Conservation (phyloP, 2,113 vertebrate species). For the Tetraodon nigroviridis region DNA sequence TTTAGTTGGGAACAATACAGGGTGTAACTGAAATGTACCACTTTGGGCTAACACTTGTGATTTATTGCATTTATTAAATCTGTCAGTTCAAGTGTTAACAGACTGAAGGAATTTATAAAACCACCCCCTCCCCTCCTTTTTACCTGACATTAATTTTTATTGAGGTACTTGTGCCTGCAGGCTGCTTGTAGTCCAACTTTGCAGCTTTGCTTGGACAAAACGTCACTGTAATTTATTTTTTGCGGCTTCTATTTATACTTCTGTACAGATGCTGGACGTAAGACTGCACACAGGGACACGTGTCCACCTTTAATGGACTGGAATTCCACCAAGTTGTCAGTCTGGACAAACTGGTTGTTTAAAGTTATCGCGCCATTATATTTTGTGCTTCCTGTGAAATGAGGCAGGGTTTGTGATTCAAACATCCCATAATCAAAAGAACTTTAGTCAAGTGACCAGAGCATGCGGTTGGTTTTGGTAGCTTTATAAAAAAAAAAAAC, state of each 20-base stretch:
- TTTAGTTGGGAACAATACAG: slow-evolving; percentile 37
- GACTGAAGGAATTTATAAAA: slow-evolving; percentile 19
- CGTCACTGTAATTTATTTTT: slow-evolving; percentile 45
- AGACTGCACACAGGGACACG: background rate
- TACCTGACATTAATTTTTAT: slow-evolving; percentile 33
- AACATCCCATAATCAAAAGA: no score
- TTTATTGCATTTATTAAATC: slow-evolving; percentile 17
- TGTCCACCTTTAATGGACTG: no score
- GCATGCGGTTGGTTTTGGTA: slow-evolving; percentile 21
- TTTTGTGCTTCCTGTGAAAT: no score
- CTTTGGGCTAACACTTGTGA: slow-evolving; percentile 14
- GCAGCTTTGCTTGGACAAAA: slow-evolving; percentile 26
- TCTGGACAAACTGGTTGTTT: no score
- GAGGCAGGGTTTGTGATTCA: no score
- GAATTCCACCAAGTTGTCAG: background rate
- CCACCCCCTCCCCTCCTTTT: background rate
- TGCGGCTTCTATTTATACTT: slow-evolving; percentile 53
- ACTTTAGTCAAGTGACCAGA: slow-evolving; percentile 13
- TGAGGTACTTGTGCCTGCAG: slow-evolving; percentile 2
- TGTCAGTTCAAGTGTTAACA: slow-evolving; percentile 29
- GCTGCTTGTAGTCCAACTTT: slow-evolving; percentile 4
- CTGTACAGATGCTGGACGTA: slow-evolving; percentile 23
- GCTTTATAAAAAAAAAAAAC: slow-evolving; percentile 49
- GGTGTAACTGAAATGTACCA: slow-evolving; percentile 13
- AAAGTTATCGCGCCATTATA: no score